Evolutionary conservation across 2,888 invertebrate species (phyloP).

Genomic region (Chironomus riparius): DNA sequence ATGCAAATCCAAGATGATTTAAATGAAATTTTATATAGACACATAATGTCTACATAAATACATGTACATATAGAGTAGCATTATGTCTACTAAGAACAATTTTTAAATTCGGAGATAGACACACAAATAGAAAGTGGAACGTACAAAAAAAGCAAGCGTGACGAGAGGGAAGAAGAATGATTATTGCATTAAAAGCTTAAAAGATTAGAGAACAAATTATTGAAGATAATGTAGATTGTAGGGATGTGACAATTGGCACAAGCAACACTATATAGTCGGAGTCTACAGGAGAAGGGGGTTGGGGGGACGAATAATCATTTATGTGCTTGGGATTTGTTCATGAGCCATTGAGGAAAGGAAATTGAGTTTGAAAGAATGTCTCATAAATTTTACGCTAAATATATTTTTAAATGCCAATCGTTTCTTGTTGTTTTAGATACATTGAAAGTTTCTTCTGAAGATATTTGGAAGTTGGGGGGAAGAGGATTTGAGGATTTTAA

Average conservation of each 20-base stretch:
- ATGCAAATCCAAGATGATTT: conserved; percentile 25
- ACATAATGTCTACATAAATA: not conserved
- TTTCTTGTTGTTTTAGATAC: too few species aligned
- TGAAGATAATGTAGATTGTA: conserved; percentile 23
- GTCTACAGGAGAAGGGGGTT: not conserved
- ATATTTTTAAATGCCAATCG: too few species aligned
- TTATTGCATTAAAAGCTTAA: conserved; percentile 27
- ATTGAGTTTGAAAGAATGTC: not conserved
- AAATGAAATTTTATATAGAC: not conserved
- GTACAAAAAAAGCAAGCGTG: not conserved
- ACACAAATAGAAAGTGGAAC: not conserved
- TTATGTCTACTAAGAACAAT: not conserved
- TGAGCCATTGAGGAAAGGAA: not conserved
- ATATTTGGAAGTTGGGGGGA: too few species aligned
- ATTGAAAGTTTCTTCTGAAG: too few species aligned
- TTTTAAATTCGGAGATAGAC: not conserved
- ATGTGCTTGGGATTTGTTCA: too few species aligned
- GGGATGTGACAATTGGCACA: conserved; percentile 14
- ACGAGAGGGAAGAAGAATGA: not conserved
- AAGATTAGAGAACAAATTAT: conserved; percentile 22
- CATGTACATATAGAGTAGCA: not conserved
- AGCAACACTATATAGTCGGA: not conserved
- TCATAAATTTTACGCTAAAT: not conserved
- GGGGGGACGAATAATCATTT: not conserved
- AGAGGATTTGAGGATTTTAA: too few species aligned